phyloP scores from a whole-genome alignment of 1,140 invertebrate species.

The Muscidifurax raptorellus region DNA sequence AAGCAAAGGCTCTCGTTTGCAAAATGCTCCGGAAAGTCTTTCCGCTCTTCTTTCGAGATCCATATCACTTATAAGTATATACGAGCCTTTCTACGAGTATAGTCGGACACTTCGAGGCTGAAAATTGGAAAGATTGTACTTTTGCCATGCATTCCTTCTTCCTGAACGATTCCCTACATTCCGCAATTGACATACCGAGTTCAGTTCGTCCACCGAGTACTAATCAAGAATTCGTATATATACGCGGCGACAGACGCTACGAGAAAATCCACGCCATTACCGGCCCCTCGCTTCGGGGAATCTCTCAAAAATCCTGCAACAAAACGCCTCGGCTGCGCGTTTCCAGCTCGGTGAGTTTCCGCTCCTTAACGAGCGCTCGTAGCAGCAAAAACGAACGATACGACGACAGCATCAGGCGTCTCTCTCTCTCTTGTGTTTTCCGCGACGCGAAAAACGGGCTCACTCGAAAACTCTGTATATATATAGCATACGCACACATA shows the following conservation, averaged over 20 bases:
- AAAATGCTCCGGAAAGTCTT: too few species aligned
- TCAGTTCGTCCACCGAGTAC: too few species aligned
- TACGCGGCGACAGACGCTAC: not conserved
- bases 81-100: too few species aligned
- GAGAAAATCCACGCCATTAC: conserved; percentile 11
- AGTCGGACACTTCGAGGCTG: too few species aligned
- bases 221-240: conserved; percentile 21
- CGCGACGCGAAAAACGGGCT: conserved; percentile 33
- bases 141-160: too few species aligned
- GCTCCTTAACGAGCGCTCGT: conserved; percentile 29
- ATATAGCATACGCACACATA: not conserved
- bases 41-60: too few species aligned
- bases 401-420: not conserved
- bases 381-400: not conserved
- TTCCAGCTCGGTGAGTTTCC: conserved; percentile 29
- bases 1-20: not conserved
- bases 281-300: not conserved
- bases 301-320: conserved; percentile 1
- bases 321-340: not conserved
- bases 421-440: not conserved
- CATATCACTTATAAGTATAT: too few species aligned
- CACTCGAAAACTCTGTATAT: conserved; percentile 11
- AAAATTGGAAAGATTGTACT: too few species aligned
- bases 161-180: too few species aligned
- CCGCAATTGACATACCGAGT: too few species aligned